Conservation (phyloP, 2,113 vertebrate species). For the Melanotaenia duboulayi region DNA sequence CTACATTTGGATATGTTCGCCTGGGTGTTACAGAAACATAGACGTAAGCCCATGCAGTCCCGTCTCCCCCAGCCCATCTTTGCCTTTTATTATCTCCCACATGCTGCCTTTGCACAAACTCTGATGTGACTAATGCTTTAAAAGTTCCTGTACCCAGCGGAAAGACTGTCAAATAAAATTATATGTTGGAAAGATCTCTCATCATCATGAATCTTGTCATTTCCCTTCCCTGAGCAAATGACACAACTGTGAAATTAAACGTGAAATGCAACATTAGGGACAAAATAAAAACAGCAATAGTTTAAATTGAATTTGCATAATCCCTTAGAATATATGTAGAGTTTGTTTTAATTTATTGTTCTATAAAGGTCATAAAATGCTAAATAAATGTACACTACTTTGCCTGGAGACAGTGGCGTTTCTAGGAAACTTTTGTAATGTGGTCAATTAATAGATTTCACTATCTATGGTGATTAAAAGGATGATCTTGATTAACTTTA, state of each 20-base stretch:
- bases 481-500: too few species aligned
- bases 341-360: too few species aligned
- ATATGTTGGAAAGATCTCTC: slow-evolving; percentile 52
- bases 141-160: slow-evolving; percentile 64
- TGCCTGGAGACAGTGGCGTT: too few species aligned
- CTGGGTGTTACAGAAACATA: slow-evolving; percentile 34
- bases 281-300: slow-evolving; percentile 8
- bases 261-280: slow-evolving; percentile 36
- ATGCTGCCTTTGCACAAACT: slow-evolving; percentile 46
- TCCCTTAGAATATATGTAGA: too few species aligned
- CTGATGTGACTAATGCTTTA: slow-evolving; percentile 69
- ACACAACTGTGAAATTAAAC: slow-evolving; percentile 40
- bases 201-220: slow-evolving; percentile 58
- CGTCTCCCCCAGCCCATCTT: slow-evolving; percentile 32
- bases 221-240: slow-evolving; percentile 41
- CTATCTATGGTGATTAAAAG: too few species aligned
- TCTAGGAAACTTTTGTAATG: too few species aligned
- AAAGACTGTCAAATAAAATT: slow-evolving; percentile 67
- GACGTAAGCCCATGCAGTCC: slow-evolving; percentile 24
- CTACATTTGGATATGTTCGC: slow-evolving; percentile 39
- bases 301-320: slow-evolving; percentile 12
- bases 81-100: slow-evolving; percentile 65
- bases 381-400: too few species aligned
- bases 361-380: too few species aligned
- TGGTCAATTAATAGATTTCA: too few species aligned